Evolutionary conservation across 2,888 invertebrate species (phyloP).

Genomic region (Andrena hattorfiana): DNA sequence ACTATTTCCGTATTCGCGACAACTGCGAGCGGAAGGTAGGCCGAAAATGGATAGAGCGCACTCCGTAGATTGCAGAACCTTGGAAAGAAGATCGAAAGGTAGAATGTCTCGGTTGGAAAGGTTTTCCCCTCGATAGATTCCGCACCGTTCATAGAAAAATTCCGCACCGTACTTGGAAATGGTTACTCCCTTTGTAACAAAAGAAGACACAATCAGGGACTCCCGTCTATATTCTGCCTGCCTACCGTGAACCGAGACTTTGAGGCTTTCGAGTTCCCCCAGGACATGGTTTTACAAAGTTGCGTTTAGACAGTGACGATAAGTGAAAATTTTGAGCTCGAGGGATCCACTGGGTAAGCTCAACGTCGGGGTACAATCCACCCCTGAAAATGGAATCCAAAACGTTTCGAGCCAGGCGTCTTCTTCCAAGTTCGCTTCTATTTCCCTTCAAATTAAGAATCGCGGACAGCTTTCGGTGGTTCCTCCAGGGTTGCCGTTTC

Average conservation of each 20-base stretch:
- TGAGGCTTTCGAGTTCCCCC: slow-evolving; percentile 14
- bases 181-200: slow-evolving; percentile 47
- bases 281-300: slow-evolving; percentile 9
- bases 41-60: slow-evolving; percentile 39
- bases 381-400: not conserved
- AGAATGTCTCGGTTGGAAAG: slow-evolving; percentile 34
- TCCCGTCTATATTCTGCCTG: not conserved
- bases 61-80: slow-evolving; percentile 2
- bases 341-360: no score
- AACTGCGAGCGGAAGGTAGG: slow-evolving; percentile 26
- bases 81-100: not conserved
- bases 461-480: no score
- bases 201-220: slow-evolving; percentile 45
- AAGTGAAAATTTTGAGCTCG: no score
- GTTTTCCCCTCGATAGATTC: slow-evolving; percentile 41
- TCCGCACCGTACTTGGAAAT: slow-evolving; percentile 15
- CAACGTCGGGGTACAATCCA: no score
- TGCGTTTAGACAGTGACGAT: no score
- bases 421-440: no score
- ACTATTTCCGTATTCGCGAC: slow-evolving; percentile 5
- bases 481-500: slow-evolving; percentile 7
- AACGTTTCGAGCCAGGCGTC: not conserved
- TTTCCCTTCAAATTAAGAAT: not conserved
- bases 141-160: slow-evolving; percentile 25
- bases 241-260: not conserved